A percentile compares a stretch with the other conserved stretches of the same genome.
Evolutionary conservation across 2,113 vertebrate genomes (phyloP).

Genomic region (Archocentrus centrarchus): DNA sequence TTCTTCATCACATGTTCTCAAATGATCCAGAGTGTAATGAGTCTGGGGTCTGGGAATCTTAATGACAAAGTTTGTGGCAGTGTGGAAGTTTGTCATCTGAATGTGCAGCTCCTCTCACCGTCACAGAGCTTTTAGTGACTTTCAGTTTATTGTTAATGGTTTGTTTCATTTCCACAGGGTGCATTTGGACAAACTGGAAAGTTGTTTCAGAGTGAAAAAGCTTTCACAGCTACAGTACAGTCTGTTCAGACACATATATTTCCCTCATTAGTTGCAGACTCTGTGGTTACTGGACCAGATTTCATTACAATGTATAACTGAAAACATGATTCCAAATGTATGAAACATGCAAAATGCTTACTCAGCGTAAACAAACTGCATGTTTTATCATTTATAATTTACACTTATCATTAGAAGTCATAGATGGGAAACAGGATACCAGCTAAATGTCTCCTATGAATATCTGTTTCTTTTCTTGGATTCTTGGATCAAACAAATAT

Average conservation of each 20-base stretch:
- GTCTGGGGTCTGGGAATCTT: neutral
- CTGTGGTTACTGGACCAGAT: neutral
- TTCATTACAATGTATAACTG: neutral
- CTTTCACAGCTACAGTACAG: no score
- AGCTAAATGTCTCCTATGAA: neutral
- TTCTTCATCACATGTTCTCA: neutral
- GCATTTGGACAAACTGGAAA: neutral
- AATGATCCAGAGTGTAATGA: fast-evolving
- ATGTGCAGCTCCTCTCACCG: neutral
- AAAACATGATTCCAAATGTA: neutral
- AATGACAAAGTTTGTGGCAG: fast-evolving
- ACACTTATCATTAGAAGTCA: neutral
- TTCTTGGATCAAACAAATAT: no score
- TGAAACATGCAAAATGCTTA: neutral
- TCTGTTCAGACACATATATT: no score
- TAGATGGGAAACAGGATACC: neutral
- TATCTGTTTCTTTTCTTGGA: neutral
- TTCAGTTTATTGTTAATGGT: neutral
- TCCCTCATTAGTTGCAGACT: neutral
- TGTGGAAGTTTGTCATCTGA: neutral
- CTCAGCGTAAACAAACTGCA: neutral
- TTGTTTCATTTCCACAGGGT: neutral
- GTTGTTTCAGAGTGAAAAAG: fast-evolving
- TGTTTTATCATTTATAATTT: neutral
- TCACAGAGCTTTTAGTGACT: neutral